Percentiles rank a stretch among this genome's conserved stretches.
Evolutionary conservation across 2,113 vertebrate genomes (phyloP).

Genomic region (Gulo gulo): DNA sequence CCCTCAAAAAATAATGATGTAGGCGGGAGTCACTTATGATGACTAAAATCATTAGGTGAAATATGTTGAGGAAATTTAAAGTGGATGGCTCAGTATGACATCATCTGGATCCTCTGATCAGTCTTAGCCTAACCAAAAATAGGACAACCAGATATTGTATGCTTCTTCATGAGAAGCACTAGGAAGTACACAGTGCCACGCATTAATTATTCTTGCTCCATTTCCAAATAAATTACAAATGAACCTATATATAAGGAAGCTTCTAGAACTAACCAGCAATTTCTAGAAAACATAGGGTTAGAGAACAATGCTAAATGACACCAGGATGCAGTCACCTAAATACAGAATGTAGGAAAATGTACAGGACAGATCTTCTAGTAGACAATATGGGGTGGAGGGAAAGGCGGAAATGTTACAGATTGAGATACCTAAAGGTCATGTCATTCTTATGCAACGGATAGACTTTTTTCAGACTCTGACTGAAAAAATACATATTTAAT

Average conservation of each 20-base stretch:
- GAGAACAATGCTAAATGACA: neutral
- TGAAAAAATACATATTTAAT: neutral
- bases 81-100: neutral
- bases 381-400: neutral
- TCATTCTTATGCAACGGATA: neutral
- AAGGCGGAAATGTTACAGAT: neutral
- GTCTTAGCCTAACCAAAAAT: neutral
- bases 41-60: neutral
- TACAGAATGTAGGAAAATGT: neutral
- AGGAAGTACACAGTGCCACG: neutral
- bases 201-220: neutral
- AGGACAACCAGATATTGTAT: neutral
- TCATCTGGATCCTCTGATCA: neutral
- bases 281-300: neutral
- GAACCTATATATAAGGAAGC: neutral
- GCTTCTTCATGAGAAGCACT: neutral
- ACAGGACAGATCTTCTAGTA: neutral
- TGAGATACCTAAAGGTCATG: neutral
- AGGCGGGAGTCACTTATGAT: neutral
- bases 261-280: neutral
- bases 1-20: neutral
- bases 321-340: neutral
- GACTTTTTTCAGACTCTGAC: neutral
- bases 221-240: neutral
- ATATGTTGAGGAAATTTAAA: neutral